Evolutionary conservation across 2,888 invertebrate genomes (phyloP).

Genomic region (Aproaerema taeniolella): DNA sequence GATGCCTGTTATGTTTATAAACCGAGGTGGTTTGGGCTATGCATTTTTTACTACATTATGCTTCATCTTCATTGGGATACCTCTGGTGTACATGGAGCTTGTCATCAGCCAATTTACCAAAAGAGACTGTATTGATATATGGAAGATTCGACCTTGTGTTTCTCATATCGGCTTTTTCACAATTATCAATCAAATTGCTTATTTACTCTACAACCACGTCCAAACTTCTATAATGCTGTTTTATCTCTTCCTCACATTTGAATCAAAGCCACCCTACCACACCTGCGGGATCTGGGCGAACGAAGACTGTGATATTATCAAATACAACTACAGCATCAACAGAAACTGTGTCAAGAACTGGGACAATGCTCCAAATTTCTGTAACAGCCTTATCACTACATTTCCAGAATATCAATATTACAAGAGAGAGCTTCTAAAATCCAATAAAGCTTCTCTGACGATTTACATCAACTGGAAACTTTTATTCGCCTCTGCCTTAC

Average conservation of each 20-base stretch:
- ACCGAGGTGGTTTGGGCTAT: no score
- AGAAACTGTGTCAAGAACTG: conserved; percentile 44
- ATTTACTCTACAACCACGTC: conserved; percentile 39
- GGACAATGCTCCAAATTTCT: conserved; percentile 29
- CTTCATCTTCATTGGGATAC: conserved; percentile 46
- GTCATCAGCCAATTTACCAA: conserved; percentile 57
- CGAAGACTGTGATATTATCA: conserved; percentile 38
- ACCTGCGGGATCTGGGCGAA: conserved; percentile 47
- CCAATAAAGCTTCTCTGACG: conserved; percentile 8
- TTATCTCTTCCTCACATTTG: conserved; percentile 59
- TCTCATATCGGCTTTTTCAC: conserved; percentile 52
- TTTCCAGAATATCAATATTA: conserved; percentile 62
- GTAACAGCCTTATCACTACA: conserved; percentile 36
- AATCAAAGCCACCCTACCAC: conserved; percentile 51
- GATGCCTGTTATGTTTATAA: no score
- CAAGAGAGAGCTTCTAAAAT: conserved; percentile 33
- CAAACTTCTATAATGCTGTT: conserved; percentile 45
- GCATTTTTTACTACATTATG: no score
- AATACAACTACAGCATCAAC: conserved; percentile 46
- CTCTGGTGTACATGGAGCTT: conserved; percentile 58
- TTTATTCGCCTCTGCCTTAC: conserved; percentile 44
- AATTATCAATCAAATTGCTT: conserved; percentile 41
- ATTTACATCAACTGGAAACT: conserved; percentile 48
- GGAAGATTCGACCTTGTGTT: conserved; percentile 48
- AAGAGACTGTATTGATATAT: conserved; percentile 54